phyloP scores from a whole-genome alignment of 2,113 vertebrate species.

The Scartelaos histophorus region DNA sequence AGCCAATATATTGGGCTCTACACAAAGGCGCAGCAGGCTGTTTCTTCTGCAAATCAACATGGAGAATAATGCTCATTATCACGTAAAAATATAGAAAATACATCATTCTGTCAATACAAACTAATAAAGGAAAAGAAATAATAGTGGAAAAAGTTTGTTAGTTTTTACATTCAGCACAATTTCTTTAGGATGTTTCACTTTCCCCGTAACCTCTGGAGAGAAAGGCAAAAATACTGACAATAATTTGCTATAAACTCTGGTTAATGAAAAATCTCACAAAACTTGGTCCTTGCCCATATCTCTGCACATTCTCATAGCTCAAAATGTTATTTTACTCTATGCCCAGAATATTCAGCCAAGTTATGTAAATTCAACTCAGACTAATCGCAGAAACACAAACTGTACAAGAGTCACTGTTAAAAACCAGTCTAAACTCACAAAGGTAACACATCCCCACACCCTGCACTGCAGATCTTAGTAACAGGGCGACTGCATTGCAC shows the following conservation, averaged over 20 bases:
- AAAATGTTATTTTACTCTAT: not conserved
- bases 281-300: not conserved
- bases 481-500: no score
- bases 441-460: no score
- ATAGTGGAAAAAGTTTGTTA: constrained; percentile 8
- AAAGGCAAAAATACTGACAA: no score
- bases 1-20: constrained; percentile 31
- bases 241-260: constrained; percentile 29
- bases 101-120: not conserved
- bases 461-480: no score
- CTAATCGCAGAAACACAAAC: no score
- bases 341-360: constrained; percentile 1
- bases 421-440: no score
- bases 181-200: constrained; percentile 32
- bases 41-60: not conserved
- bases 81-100: constrained; percentile 2
- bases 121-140: not conserved
- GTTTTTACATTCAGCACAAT: constrained; percentile 30
- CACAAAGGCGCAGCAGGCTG: constrained; percentile 17
- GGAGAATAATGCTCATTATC: constrained; percentile 1
- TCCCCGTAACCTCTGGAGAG: constrained; percentile 22
- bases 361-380: not conserved
- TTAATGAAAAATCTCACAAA: constrained; percentile 32
- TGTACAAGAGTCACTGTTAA: not conserved
- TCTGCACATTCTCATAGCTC: not conserved